These are phyloP conservation scores for Molossus alvarezi DNA, from an alignment of 2,797 vertebrate genomes.

Conservation along the genomic window DNA sequence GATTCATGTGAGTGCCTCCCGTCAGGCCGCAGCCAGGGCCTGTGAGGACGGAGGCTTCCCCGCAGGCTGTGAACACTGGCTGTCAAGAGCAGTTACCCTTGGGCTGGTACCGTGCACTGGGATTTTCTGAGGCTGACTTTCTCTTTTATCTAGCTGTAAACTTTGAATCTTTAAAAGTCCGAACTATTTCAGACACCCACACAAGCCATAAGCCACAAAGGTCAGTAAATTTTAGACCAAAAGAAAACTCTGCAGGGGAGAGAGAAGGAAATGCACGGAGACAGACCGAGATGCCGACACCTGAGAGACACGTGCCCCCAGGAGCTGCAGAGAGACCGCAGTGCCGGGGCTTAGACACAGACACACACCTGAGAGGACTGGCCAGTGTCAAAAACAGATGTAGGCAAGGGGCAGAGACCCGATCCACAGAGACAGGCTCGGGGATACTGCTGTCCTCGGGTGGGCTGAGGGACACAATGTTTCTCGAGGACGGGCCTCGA, in stretches of 20 bases:
- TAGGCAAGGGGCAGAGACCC: not conserved
- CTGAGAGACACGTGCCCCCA: not conserved
- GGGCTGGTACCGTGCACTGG: not conserved
- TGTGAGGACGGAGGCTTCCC: not conserved
- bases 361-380: not conserved
- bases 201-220: conserved; percentile 29
- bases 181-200: not conserved
- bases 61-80: not conserved
- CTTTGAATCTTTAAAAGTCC: conserved; percentile 61
- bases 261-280: not conserved
- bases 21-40: not conserved
- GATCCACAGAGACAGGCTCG: not conserved
- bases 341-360: not conserved
- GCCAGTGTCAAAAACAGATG: not conserved
- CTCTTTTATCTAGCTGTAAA: not conserved
- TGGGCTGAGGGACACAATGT: not conserved
- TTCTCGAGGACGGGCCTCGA: not conserved
- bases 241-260: not conserved
- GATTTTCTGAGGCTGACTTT: not conserved
- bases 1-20: conserved; percentile 13
- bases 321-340: not conserved
- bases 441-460: accelerated
- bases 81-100: not conserved
- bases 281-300: not conserved
- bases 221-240: conserved; percentile 44